These are phyloP conservation scores for Glaucopsyche alexis DNA, from an alignment of 2,888 invertebrate species.

Conservation along the genomic window DNA sequence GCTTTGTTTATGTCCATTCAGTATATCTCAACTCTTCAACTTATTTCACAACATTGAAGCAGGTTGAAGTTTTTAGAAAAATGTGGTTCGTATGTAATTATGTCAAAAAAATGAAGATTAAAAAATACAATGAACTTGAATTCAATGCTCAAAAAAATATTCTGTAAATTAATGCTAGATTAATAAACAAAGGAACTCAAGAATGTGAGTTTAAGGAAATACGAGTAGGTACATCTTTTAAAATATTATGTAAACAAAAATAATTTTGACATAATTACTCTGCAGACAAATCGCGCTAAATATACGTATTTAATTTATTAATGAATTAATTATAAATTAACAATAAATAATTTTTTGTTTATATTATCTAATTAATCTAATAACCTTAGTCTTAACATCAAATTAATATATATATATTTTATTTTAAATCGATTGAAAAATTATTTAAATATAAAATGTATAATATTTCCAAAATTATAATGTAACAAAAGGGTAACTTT, in stretches of 20 bases:
- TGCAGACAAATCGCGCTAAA: neutral
- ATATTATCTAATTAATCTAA: neutral
- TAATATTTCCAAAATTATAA: neutral
- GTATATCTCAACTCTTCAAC: neutral
- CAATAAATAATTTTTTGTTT: neutral
- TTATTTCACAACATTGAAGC: neutral
- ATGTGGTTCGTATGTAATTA: neutral
- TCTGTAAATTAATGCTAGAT: neutral
- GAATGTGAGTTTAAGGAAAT: neutral
- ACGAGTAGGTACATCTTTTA: neutral
- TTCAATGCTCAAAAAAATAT: no score
- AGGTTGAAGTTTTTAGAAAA: neutral
- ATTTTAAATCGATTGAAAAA: neutral
- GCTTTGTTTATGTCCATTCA: neutral
- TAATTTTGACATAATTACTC: neutral
- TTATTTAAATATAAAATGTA: neutral
- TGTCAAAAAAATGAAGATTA: neutral
- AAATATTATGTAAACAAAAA: neutral
- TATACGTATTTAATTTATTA: neutral
- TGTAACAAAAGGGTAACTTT: conserved; percentile 4
- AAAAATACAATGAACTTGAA: neutral
- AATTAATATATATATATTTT: no score
- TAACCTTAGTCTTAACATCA: no score
- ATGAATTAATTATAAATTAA: neutral
- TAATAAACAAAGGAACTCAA: neutral